Base-by-base conservation (phyloP, 2,888 invertebrate genomes). In the Tuta absoluta region DNA sequence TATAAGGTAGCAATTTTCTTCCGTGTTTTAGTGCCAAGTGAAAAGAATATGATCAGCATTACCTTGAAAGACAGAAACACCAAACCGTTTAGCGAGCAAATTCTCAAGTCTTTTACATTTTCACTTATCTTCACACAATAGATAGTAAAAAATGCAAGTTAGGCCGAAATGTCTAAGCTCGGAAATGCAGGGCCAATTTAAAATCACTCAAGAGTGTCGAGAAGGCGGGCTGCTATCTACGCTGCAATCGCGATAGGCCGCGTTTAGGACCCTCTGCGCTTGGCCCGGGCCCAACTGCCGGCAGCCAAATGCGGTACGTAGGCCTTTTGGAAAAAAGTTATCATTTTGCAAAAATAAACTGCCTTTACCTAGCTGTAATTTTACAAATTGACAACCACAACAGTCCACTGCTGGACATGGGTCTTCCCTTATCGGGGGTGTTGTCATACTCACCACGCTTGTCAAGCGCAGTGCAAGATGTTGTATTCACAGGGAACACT, bases 201-300 rank as follows among this genome's bases (percentile, higher is more conserved):
- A 84, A 85, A 84, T 82, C 83, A 83, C 79, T 85, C 77, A 83
- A 79, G 81, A 72, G 78, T 77, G 78, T 75, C 75, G 63, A 63
- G 69, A 68, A 68, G 71, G 67, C 75, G 74, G 72, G 70, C 72
- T 71, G 66, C 71, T 78, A 80, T 82, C 80, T 77, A 67, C 66
- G 63, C 58, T 58, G 63, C 75, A 75, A 85, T 85, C 82, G 72
- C 74, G 86, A 86, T 85, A 82, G 79, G 73, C 72, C 79, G 72
- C 77, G 80, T 78, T 79, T 75, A 77, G 77, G 17, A 37, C 38
- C 49, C 53, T 21, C 72, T 69, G 69, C 69, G 72, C 73, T 83
- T 86, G 86, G 86, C 85, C 68, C 64, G 67, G 63, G 64, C 70
- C 73, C 74, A 76, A 72, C 56, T 33, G 33, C 38, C 59, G 79